Base-by-base conservation (phyloP, 2,888 invertebrate genomes). In the Sesia bembeciformis region DNA sequence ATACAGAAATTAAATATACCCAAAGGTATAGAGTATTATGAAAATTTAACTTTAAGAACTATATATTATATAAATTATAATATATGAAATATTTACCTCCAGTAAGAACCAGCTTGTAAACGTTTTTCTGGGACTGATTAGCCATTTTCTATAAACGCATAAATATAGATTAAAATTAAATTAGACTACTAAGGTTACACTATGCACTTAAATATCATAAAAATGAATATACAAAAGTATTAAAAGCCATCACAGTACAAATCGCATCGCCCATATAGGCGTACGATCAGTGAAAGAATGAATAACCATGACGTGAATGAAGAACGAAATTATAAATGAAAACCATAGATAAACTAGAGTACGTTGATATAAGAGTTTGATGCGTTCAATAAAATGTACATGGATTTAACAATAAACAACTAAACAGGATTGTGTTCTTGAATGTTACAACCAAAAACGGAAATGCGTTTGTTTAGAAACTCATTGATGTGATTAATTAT, bases 51-150 rank as follows among this genome's bases (percentile, higher is more conserved):
- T 42, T 5, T 23, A 23, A 23, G 23, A 23, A 23, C 23, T 23
- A 23, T 2, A 2, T 23, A 23, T 2, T 23, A 2, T 1, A 23
- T 23, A 23, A 23, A 23, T 23, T 23, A 5, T 6, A 7, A 42
- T 42, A 42, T 3, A 42, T 46, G 3, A 50, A 50, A 68, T 63
- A 87, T 93, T 92, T 91, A 96, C 96, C 96, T 91, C 97, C 97
- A 66, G 97, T 97, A 64, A 97, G 91, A 64, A 97, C 96, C 69
- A 97, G 90, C 89, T 93, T 95, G 90, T 96, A 96, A 67, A 95
- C 92, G 67, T 93, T 93, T 87, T 93, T 93, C 73, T 92, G 91
- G 69, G 73, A 77, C 81, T 81, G 86, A 72, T 84, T 85, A 68
- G 89, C 84, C 90, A 90, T 90, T 81, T 83, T 76, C 62, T 64